These are phyloP conservation scores for Ammospiza caudacuta DNA, from an alignment of 2,113 vertebrate species.

Conservation along the genomic window DNA sequence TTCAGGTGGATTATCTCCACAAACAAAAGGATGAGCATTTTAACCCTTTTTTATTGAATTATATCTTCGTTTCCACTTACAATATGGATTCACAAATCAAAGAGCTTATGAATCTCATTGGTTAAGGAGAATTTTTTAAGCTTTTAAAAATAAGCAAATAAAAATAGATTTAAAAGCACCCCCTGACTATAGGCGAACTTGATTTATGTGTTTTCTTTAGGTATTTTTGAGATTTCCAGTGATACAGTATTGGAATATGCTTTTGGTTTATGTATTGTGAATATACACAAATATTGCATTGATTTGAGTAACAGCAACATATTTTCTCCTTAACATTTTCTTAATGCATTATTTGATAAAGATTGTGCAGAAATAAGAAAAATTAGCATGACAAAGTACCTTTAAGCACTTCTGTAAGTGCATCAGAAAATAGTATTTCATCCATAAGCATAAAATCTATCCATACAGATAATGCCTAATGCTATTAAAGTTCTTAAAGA, in stretches of 20 bases:
- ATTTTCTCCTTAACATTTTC: not conserved
- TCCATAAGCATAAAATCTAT: not conserved
- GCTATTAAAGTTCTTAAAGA: not conserved
- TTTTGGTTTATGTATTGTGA: not conserved
- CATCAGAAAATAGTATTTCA: not conserved
- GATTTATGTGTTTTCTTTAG: not conserved
- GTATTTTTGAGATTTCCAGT: not conserved
- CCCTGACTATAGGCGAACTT: not conserved
- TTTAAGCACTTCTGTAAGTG: not conserved
- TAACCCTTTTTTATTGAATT: slow-evolving; percentile 30
- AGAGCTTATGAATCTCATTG: not conserved
- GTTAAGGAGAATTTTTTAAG: not conserved
- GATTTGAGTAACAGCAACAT: not conserved
- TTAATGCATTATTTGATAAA: not conserved
- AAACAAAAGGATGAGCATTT: slow-evolving; percentile 35
- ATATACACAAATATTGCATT: not conserved
- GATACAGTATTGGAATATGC: not conserved
- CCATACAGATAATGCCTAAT: not conserved
- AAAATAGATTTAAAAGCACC: not conserved
- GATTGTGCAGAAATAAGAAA: not conserved
- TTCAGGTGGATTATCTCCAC: slow-evolving; percentile 72
- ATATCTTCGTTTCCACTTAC: not conserved
- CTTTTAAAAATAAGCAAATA: not conserved
- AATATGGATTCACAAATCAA: not conserved
- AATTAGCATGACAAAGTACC: not conserved